phyloP scores from a whole-genome alignment of 2,888 invertebrate species.

The Pseudoips prasinana region DNA sequence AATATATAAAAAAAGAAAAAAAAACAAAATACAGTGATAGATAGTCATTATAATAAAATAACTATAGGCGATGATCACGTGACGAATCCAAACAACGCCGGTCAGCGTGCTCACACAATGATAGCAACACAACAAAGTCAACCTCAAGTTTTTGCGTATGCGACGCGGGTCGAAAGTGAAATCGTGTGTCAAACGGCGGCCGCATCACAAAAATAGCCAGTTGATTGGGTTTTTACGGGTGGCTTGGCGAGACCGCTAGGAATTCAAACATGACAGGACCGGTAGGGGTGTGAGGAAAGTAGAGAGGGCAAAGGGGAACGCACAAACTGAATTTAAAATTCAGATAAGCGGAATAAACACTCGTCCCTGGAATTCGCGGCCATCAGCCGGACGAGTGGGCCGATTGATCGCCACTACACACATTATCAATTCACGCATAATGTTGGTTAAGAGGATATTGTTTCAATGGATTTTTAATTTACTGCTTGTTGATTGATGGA shows the following conservation, averaged over 20 bases:
- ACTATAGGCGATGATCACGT: no score
- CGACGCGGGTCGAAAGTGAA: conserved; percentile 45
- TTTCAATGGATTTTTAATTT: no score
- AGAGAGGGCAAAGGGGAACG: conserved; percentile 9
- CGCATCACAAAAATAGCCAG: conserved; percentile 57
- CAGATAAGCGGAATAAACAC: conserved; percentile 75
- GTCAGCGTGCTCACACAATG: no score
- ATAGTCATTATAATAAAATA: no score
- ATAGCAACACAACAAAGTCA: no score
- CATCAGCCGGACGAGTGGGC: neutral
- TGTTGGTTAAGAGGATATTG: no score
- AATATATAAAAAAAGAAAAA: no score
- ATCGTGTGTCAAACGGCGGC: conserved; percentile 62
- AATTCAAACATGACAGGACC: conserved; percentile 35
- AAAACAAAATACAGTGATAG: no score
- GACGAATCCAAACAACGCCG: no score
- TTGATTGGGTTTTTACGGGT: conserved; percentile 72
- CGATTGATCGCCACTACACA: neutral
- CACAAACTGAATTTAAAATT: conserved; percentile 63
- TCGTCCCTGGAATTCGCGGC: conserved; percentile 43
- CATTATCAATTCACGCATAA: neutral
- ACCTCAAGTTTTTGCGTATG: conserved; percentile 28
- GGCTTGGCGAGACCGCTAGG: conserved; percentile 66
- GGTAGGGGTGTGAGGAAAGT: neutral
- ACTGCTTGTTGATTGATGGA: no score